A percentile compares a stretch with the other conserved stretches of the same genome.
phyloP scores from a whole-genome alignment of 2,113 vertebrate genomes.

The Centropus bengalensis region DNA sequence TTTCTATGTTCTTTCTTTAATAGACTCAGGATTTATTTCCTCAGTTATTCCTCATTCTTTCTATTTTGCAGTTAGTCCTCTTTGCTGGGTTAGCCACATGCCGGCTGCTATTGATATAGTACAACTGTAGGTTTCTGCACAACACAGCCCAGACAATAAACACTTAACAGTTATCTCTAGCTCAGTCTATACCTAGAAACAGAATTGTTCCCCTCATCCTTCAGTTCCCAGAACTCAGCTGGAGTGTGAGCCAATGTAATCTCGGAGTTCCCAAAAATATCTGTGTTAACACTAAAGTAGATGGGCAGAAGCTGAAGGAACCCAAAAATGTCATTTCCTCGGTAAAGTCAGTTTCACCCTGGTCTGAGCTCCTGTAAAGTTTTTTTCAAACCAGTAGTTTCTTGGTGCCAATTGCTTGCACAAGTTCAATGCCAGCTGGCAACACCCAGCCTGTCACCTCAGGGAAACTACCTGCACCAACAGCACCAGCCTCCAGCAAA shows the following conservation, averaged over 20 bases:
- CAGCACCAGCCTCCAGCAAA: background rate
- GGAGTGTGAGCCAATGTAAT: background rate
- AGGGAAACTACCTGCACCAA: background rate
- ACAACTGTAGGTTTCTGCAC: background rate
- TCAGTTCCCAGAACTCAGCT: slow-evolving; percentile 16
- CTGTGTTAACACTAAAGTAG: background rate
- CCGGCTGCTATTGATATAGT: background rate
- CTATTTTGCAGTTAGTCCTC: background rate
- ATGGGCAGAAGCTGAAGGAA: background rate
- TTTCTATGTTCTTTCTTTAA: slow-evolving; percentile 36
- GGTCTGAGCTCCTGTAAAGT: background rate
- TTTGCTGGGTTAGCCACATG: background rate
- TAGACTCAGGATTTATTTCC: slow-evolving; percentile 43
- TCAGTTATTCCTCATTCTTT: background rate
- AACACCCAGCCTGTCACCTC: background rate
- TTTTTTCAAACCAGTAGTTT: background rate
- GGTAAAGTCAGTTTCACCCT: background rate
- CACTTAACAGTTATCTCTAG: background rate
- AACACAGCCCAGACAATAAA: background rate
- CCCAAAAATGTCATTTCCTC: background rate
- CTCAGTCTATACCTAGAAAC: background rate
- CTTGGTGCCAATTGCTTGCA: background rate
- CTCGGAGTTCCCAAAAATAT: background rate
- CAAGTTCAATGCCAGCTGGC: background rate
- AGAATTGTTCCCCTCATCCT: background rate